A percentile compares a stretch with the other conserved stretches of the same genome.
phyloP scores from a whole-genome alignment of 2,113 vertebrate genomes.

The Seriola rivoliana region DNA sequence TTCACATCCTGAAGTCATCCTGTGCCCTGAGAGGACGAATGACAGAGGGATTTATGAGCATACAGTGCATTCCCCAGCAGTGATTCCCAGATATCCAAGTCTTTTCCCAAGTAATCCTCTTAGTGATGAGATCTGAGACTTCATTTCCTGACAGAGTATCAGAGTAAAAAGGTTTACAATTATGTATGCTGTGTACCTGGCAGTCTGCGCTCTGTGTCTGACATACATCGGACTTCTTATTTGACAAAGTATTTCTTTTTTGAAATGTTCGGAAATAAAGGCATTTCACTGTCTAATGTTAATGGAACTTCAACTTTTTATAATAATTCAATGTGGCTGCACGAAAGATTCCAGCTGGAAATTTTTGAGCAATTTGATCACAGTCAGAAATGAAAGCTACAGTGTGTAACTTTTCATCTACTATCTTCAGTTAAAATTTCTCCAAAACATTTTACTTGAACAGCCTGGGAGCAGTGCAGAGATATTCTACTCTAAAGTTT shows the following conservation, averaged over 20 bases:
- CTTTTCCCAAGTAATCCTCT: constrained; percentile 66
- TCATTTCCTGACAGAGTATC: constrained; percentile 42
- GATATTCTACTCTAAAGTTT: too few relatives aligned
- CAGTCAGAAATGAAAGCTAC: not conserved
- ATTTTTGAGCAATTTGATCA: not conserved
- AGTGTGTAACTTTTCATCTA: too few relatives aligned
- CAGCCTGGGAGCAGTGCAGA: too few relatives aligned
- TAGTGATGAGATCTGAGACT: constrained; percentile 62
- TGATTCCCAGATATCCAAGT: constrained; percentile 52
- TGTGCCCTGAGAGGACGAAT: constrained; percentile 18
- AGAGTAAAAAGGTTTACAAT: constrained; percentile 1
- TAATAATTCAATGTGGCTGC: too few relatives aligned
- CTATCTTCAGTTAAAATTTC: too few relatives aligned
- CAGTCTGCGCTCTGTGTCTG: not conserved
- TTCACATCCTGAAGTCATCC: constrained; percentile 29
- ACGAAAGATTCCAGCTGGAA: not conserved
- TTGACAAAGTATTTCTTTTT: not conserved
- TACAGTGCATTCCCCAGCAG: constrained; percentile 47
- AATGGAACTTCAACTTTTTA: too few relatives aligned
- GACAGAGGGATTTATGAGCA: constrained; percentile 48
- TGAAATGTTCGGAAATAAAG: not conserved
- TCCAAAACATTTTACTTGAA: too few relatives aligned
- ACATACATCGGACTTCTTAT: not conserved
- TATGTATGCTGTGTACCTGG: constrained; percentile 3
- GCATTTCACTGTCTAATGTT: not conserved